Base-by-base conservation (phyloP, 2,797 vertebrate species). In the Pteropus rufus region DNA sequence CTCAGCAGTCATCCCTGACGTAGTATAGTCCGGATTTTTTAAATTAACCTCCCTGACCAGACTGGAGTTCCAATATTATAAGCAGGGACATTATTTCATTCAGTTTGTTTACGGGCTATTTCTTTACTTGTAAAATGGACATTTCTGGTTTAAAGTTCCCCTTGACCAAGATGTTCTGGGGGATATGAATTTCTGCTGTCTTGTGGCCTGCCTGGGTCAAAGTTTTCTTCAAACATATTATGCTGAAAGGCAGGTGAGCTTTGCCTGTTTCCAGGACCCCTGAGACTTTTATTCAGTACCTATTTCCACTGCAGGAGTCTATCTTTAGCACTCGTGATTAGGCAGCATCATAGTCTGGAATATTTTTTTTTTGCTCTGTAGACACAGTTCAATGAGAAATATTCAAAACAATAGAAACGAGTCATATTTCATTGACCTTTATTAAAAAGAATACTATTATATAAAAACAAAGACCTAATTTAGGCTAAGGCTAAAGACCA, bases 391-490 rank as follows among this genome's bases (percentile, higher is more conserved):
- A 87, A 23, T 72, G 52, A 54, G 8, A 94, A 86, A 67, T 46
- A 72, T 52, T n/a, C 15, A 82, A 92, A 92, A 36, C 60, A 86
- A 85, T 52, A 62, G 73, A 84, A 75, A 65, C 1, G 1, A 87
- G 24, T 76, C 41, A 60, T 41, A 64, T 76, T 75, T 96, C 70
- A 75, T 16, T 60, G 54, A 73, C 21, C 65, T 97, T 97, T 86
- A 84, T 83, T 73, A 93, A 82, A 72, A 91, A 58, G 24, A 82
- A 21, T n/a, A 44, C n/a, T 49, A 26, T 36, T 36, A n/a, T n/a
- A 49, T 64, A 69, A 76, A 93, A 87, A 49, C 39, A 39, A 65
- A 87, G 39, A 72, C 14, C 41, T 41, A 56, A 14, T 81, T 93
- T 75, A 80, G 12, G 60, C 73, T 49, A 72, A 41, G 24, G 60